phyloP scores from a whole-genome alignment of 2,797 vertebrate species.

The Peromyscus melanophrys region DNA sequence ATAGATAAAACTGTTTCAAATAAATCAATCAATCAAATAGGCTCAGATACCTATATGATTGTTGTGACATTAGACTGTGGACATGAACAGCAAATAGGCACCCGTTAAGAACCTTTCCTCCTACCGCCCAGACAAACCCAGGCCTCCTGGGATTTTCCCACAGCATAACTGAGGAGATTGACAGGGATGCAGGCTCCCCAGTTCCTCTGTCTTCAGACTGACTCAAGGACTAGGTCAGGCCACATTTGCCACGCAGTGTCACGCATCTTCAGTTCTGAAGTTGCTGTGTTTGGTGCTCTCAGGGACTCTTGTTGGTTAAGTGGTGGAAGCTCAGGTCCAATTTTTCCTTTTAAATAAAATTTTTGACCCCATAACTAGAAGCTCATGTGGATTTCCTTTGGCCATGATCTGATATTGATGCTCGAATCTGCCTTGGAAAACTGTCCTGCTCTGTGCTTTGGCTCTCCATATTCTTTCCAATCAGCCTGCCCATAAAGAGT shows the following conservation, averaged over 20 bases:
- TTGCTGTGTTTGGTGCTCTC: too few relatives aligned
- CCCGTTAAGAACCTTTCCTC: background rate
- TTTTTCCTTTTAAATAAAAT: conserved; percentile 2
- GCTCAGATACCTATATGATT: background rate
- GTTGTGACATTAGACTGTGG: background rate
- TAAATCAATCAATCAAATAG: background rate
- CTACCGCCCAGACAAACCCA: background rate
- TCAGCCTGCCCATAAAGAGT: background rate
- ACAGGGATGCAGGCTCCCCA: too few relatives aligned
- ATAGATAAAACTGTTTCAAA: background rate
- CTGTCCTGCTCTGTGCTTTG: background rate
- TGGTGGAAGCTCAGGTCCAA: conserved; percentile 8
- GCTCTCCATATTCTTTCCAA: background rate
- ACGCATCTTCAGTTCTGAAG: background rate
- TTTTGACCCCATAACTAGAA: background rate
- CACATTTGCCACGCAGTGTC: background rate
- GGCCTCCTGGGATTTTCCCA: background rate
- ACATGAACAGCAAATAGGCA: background rate
- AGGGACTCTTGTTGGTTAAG: background rate
- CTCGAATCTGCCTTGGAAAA: background rate
- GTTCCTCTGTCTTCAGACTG: background rate
- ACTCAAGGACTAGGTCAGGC: background rate
- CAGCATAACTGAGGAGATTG: background rate
- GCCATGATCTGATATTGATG: background rate
- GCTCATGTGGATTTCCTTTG: background rate